Evolutionary conservation across 30 jellyfish, hydroid and myxozoan genomes (phyloP).

Genomic region (Aurelia aurita): DNA sequence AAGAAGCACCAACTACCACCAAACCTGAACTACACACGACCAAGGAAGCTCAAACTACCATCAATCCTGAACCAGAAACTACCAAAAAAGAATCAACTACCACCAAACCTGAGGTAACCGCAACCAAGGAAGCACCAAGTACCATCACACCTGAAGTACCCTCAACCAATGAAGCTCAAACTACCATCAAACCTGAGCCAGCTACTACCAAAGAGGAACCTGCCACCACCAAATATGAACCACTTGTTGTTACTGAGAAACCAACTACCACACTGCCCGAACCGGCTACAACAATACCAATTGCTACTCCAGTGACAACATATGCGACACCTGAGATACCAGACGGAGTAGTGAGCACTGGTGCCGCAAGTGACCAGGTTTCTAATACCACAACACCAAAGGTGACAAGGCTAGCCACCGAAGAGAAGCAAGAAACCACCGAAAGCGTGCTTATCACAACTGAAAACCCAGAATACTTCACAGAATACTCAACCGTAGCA

Average conservation of each 20-base stretch:
- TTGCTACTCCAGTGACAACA: not conserved
- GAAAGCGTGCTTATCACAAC: too few species aligned
- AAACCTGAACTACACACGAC: not conserved
- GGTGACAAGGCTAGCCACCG: too few species aligned
- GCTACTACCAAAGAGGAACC: not conserved
- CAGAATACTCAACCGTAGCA: too few species aligned
- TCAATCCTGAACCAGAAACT: not conserved
- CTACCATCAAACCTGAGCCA: not conserved
- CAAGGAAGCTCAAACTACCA: not conserved
- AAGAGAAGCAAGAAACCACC: too few species aligned
- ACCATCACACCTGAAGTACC: not conserved
- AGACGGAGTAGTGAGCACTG: not conserved
- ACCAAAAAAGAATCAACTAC: not conserved
- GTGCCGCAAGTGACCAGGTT: too few species aligned
- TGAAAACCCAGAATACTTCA: too few species aligned
- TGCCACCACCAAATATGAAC: not conserved
- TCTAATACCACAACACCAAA: too few species aligned
- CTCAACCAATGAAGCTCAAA: not conserved
- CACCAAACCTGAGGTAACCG: not conserved
- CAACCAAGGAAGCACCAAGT: not conserved
- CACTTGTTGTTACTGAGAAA: not conserved
- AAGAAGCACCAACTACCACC: slow-evolving; percentile 7
- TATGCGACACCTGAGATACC: not conserved
- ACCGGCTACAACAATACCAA: not conserved
- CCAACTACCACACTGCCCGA: not conserved